Base-by-base conservation (phyloP, 2,113 vertebrate species). In the Lucifuga dentata region DNA sequence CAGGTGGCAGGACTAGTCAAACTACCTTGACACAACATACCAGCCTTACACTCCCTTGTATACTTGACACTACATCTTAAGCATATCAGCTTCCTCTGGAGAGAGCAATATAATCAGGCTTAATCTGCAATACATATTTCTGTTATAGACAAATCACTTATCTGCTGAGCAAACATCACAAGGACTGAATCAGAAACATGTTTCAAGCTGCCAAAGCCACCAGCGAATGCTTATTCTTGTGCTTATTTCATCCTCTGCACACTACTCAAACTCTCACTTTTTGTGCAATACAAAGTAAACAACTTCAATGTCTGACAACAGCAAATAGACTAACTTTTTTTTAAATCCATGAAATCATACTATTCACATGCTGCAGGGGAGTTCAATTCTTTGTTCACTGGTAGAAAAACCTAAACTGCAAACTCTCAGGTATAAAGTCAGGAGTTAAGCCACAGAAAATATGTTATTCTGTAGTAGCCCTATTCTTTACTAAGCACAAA, bases 1-100 rank as follows among this genome's bases (percentile, higher is more conserved):
- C 66, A 71, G 59, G 50, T 55, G 41, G 24, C n/a, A 41, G 26
- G 49, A 20, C 19, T 3, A 53, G 12, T 4, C 35, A 1, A 35
- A 48, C 45, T 57, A 19, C 35, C 62, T 19, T 36, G 17, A 50
- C 24, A n/a, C 26, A 26, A 44, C 40, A 57, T 44, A 45, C 75
- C 76, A 26, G 20, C 36, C 39, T 32, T 38, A 9, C 16, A n/a
- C 16, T 17, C n/a, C 17, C 7, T 7, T 29, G 26, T 29, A 29
- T 29, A 29, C 26, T 29, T 7, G 7, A 29, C 49, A 63, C 53
- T 61, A 82, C 58, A 76, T 70, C 73, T 46, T 70, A 48, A 44
- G 53, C 13, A 5, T 13, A 45, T 3, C 13, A 2, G 45, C 62
- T 65, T 50, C 57, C 36, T 49, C 61, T 7, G 29, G 20, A 11